Conservation (phyloP, 2,113 vertebrate species). For the Xyliphius kryptos region DNA sequence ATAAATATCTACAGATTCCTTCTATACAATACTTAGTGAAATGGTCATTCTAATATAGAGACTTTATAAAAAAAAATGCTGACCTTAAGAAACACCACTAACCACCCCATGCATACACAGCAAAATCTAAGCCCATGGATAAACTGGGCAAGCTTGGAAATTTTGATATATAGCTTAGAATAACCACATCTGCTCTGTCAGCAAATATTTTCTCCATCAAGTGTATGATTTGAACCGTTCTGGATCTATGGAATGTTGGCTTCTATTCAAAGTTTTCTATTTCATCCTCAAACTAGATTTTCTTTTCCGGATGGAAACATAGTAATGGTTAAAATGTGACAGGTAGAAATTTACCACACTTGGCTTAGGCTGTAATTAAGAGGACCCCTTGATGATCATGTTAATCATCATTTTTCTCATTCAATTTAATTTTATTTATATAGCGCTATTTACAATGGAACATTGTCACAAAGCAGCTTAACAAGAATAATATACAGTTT, state of each 20-base stretch:
- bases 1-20: constrained; percentile 5
- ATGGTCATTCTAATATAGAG: neutral
- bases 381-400: too few relatives aligned
- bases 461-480: too few relatives aligned
- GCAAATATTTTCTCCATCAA: constrained; percentile 1
- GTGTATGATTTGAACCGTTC: neutral
- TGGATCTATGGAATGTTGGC: neutral
- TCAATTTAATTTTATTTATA: too few relatives aligned
- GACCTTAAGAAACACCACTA: constrained; percentile 5
- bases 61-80: neutral
- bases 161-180: constrained; percentile 15
- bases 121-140: constrained; percentile 1
- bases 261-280: neutral
- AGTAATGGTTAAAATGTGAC: too few relatives aligned
- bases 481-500: too few relatives aligned
- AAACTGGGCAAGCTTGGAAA: constrained; percentile 15
- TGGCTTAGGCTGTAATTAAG: too few relatives aligned
- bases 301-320: too few relatives aligned
- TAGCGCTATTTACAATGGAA: too few relatives aligned
- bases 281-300: too few relatives aligned
- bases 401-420: too few relatives aligned
- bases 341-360: too few relatives aligned
- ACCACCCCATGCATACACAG: neutral
- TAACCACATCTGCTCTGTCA: constrained; percentile 17
- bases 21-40: neutral